Evolutionary conservation across 2,888 invertebrate genomes (phyloP), one percentile per base, ranked within the genome.

Genomic region (Psylliodes chrysocephalus): DNA sequence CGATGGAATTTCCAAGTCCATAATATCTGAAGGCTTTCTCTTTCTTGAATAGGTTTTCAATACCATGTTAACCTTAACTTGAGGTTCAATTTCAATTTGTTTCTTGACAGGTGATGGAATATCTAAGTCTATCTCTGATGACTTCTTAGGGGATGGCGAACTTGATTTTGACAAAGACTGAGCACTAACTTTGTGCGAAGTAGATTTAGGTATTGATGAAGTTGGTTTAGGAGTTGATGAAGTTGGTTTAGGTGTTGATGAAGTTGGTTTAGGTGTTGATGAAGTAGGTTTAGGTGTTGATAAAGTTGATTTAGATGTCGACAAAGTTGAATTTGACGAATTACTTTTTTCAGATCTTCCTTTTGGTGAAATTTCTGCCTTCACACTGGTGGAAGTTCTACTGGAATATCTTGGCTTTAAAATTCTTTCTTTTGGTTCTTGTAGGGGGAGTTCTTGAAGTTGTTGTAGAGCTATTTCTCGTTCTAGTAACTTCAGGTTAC

Each of bases 381-480:
- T 46, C 5, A 28, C 18, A n/a, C n/a, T n/a, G n/a, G n/a, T n/a
- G n/a, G n/a, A n/a, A n/a, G n/a, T n/a, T n/a, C 56, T 69, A 2
- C 28, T 17, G 4, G 19, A 7, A 22, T 40, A 60, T 22, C 66
- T 54, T n/a, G 63, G 60, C 49, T 62, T 68, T 33, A 67, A 53
- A 15, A 68, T 56, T 12, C 68, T 60, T 38, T 62, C 67, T 44
- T 64, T 73, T 1, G 75, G 74, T 2, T 63, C 57, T 42, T 73
- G 66, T 57, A 65, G 65, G 0, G 86, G 85, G 17, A 86, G 75
- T 68, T 86, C 86, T 33, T 83, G 79, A 3, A 87, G 79, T 70
- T 88, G 87, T 70, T 87, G 86, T 47, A 87, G 72, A 1, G 87
- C 87, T 15, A 87, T 79, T 76, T 87, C 85, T 17, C 85, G 79